Conservation (phyloP, 1,140 invertebrate genomes). For the Saccostrea echinata region DNA sequence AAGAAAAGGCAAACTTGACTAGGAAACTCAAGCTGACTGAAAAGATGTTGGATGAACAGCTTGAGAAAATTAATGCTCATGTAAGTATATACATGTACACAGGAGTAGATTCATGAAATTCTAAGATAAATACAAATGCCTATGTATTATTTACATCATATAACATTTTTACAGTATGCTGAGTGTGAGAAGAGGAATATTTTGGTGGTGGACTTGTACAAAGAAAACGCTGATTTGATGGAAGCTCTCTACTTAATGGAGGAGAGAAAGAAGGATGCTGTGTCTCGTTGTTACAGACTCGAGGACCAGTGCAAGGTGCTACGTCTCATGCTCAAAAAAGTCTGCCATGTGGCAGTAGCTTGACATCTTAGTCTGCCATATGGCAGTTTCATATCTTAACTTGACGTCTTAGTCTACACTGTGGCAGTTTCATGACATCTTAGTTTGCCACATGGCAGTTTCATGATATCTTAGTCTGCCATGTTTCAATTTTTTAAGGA, state of each 20-base stretch:
- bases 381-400: not conserved
- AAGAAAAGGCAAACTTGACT: constrained; percentile 51
- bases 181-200: constrained; percentile 57
- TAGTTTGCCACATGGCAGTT: too few species aligned
- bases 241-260: constrained; percentile 56
- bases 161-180: constrained; percentile 41
- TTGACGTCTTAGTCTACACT: not conserved
- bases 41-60: constrained; percentile 57
- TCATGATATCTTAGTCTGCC: not conserved
- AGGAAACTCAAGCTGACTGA: constrained; percentile 54
- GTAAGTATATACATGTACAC: constrained; percentile 28
- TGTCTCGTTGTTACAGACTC: constrained; percentile 54
- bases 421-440: too few species aligned
- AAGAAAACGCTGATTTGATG: constrained; percentile 57
- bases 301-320: constrained; percentile 56
- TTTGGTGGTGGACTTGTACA: constrained; percentile 57
- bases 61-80: constrained; percentile 58
- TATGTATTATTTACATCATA: not conserved
- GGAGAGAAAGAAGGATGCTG: constrained; percentile 57
- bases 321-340: constrained; percentile 55
- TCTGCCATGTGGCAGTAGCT: constrained; percentile 50
- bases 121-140: too few species aligned
- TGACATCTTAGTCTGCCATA: not conserved
- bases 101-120: not conserved
- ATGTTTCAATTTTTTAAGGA: too few species aligned